Evolutionary conservation across 2,888 invertebrate species (phyloP), one percentile per base, ranked within the genome.

Genomic region (Stegana nigrithorax): DNA sequence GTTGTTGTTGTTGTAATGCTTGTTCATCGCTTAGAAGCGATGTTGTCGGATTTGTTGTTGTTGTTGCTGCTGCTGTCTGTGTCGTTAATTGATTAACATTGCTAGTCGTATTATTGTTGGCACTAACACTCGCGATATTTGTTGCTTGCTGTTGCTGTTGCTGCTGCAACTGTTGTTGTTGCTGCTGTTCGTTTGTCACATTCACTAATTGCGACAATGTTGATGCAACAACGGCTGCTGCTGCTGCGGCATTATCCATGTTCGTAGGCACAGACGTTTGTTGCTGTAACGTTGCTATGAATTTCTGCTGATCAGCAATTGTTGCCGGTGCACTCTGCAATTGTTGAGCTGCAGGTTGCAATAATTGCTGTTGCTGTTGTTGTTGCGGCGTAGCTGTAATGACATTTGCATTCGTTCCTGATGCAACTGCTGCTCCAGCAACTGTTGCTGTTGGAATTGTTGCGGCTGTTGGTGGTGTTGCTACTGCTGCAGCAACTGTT

Each of bases 211-310:
- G n/a, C n/a, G n/a, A 45, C 61, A 64, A 58, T 64, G 69, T 25
- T 32, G 50, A 64, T 36, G 53, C 14, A 55, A 87, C 72, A 23
- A 87, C 87, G 79, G 87, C 65, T 36, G 53, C 14, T 59, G 87
- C 72, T 23, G 87, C 87, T 79, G 87, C 60, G 47, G 59, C 51
- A 55, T 32, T 59, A 36, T 55, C 53, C 53, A 55, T 55, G 53
- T 17, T 55, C 53, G 53, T 36, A 12, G 53, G 53, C 32, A 55
- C 53, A 32, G 53, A 57, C 68, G 76, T 85, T 86, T 87, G 62
- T 58, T 70, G 70, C 25, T 66, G 63, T 59, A 61, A 26, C 65
- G 65, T 70, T 59, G 77, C 70, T 39, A 72, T 63, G 63, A 83
- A 59, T 53, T 73, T 70, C 62, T 80, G 76, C 55, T 82, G 76